Evolutionary conservation across 1,140 invertebrate genomes (phyloP).

Genomic region (Paracyclopina nana): DNA sequence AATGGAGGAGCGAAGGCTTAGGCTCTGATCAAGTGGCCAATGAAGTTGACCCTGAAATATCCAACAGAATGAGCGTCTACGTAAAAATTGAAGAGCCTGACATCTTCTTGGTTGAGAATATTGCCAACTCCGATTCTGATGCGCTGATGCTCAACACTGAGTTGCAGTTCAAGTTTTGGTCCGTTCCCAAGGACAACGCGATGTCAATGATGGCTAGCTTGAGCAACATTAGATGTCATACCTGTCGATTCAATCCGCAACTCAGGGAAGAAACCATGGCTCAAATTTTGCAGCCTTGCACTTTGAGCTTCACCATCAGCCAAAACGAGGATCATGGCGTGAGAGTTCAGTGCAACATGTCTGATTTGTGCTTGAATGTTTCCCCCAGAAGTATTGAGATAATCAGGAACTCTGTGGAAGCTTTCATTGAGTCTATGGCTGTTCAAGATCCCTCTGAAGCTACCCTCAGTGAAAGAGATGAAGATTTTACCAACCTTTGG

Average conservation of each 20-base stretch:
- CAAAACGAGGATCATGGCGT: neutral
- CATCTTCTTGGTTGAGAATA: constrained; percentile 9
- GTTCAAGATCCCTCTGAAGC: neutral
- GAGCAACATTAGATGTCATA: constrained; percentile 1
- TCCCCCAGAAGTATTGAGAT: neutral
- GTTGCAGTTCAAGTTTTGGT: constrained; percentile 4
- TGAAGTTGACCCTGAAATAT: neutral
- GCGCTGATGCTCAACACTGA: constrained; percentile 4
- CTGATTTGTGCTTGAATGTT: constrained; percentile 8
- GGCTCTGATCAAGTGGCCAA: neutral
- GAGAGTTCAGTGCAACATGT: neutral
- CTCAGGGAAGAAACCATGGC: constrained; percentile 1
- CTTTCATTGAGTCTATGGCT: constrained; percentile 5
- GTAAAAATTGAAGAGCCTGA: constrained; percentile 11
- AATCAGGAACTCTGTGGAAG: neutral
- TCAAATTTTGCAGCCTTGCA: constrained; percentile 6
- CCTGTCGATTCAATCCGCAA: constrained; percentile 2
- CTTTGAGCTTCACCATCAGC: neutral
- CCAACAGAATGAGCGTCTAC: no score
- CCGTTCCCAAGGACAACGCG: neutral
- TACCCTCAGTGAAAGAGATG: neutral
- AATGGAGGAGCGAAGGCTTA: neutral
- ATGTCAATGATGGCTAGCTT: neutral
- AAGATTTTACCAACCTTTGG: neutral
- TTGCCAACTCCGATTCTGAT: neutral